phyloP scores from a whole-genome alignment of 2,888 invertebrate genomes.

The Stenolophus ochropezus region DNA sequence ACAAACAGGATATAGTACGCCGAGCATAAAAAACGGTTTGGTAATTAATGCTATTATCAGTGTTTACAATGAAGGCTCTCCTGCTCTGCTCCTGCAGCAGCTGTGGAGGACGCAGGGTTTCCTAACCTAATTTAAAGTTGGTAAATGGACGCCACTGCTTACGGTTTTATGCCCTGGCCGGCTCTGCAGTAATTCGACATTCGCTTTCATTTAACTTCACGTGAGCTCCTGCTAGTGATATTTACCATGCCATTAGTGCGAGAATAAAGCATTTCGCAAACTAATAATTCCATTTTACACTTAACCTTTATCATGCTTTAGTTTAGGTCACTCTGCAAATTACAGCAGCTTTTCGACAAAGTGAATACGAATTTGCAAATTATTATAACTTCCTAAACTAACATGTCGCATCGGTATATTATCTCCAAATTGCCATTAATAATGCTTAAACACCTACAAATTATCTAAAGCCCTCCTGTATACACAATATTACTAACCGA shows the following conservation, averaged over 20 bases:
- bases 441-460: too few relatives aligned
- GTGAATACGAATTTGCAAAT: neutral
- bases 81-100: constrained; percentile 59
- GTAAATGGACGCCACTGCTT: constrained; percentile 55
- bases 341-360: neutral
- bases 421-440: too few relatives aligned
- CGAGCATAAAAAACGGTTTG: constrained; percentile 45
- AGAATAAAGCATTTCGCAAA: constrained; percentile 33
- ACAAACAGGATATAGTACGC: constrained; percentile 44
- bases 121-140: constrained; percentile 56
- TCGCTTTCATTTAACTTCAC: constrained; percentile 52
- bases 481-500: too few relatives aligned
- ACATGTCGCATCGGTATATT: too few relatives aligned
- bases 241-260: constrained; percentile 30
- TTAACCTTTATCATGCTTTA: constrained; percentile 25
- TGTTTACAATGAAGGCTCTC: constrained; percentile 64
- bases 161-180: constrained; percentile 43
- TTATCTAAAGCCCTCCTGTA: too few relatives aligned
- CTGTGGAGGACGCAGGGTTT: constrained; percentile 62
- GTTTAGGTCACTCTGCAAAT: neutral
- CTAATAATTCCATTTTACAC: constrained; percentile 39
- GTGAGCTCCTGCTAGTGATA: neutral
- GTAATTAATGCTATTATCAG: constrained; percentile 65
- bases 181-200: constrained; percentile 23
- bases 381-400: neutral